These are phyloP conservation scores for Clistopyga incitator DNA, from an alignment of 2,888 invertebrate genomes.

Conservation along the genomic window DNA sequence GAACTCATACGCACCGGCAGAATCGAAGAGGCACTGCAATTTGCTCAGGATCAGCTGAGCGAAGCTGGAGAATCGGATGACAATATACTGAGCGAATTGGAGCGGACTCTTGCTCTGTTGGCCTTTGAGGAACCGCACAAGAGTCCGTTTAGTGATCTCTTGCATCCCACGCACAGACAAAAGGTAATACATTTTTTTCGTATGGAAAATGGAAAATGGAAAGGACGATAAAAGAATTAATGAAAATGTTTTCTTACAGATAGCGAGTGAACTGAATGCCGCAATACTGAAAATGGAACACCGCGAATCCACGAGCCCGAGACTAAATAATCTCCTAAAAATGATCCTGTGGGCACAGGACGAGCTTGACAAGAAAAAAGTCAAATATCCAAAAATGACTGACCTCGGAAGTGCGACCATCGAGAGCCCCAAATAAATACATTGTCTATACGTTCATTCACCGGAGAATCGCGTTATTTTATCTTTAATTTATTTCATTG, in stretches of 20 bases:
- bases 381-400: conserved; percentile 98
- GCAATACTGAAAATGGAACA: conserved; percentile 98
- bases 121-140: conserved; percentile 98
- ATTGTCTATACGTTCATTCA: conserved; percentile 49
- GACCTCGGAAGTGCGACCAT: conserved; percentile 94
- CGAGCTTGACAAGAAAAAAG: conserved; percentile 96
- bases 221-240: too few species aligned
- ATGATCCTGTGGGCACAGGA: conserved; percentile 98
- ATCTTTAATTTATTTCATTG: conserved; percentile 56
- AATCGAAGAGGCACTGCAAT: conserved; percentile 94
- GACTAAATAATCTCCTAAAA: conserved; percentile 95
- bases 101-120: conserved; percentile 96
- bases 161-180: conserved; percentile 97
- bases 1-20: conserved; percentile 94
- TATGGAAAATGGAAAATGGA: too few species aligned
- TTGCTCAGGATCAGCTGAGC: conserved; percentile 95
- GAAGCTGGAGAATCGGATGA: conserved; percentile 95
- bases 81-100: conserved; percentile 90
- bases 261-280: conserved; percentile 98
- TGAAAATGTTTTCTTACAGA: conserved; percentile 87
- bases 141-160: conserved; percentile 97
- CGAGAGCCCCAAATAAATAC: conserved; percentile 88
- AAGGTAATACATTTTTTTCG: conserved; percentile 87
- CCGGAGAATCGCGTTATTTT: conserved; percentile 31
- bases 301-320: conserved; percentile 95